Evolutionary conservation across 2,113 vertebrate genomes (phyloP).

Genomic region (Boleophthalmus pectinirostris): DNA sequence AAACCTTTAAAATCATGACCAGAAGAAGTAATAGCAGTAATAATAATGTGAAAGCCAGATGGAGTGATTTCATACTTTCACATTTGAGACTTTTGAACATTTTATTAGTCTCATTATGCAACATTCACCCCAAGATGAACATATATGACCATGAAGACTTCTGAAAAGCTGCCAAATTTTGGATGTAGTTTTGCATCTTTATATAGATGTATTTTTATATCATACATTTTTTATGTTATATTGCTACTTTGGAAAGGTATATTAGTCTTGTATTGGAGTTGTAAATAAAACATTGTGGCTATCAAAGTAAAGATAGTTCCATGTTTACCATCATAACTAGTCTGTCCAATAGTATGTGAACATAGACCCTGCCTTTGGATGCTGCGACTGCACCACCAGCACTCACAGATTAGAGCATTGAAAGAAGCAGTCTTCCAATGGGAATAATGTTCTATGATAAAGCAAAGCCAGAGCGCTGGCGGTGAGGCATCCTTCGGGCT

Average conservation of each 20-base stretch:
- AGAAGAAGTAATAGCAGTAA: background rate
- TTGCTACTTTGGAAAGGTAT: too few species aligned
- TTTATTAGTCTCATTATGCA: slow-evolving; percentile 12
- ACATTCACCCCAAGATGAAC: background rate
- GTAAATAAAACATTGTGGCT: background rate
- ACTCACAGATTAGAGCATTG: slow-evolving; percentile 24
- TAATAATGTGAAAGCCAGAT: slow-evolving; percentile 35
- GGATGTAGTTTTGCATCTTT: background rate
- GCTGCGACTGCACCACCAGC: slow-evolving; percentile 14
- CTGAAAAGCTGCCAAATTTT: background rate
- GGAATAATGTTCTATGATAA: slow-evolving; percentile 36
- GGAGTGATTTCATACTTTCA: slow-evolving; percentile 28
- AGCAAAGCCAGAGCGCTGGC: slow-evolving; percentile 13
- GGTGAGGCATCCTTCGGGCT: slow-evolving; percentile 42
- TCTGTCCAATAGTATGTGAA: slow-evolving; percentile 8
- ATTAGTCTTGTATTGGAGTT: too few species aligned
- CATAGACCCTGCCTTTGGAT: background rate
- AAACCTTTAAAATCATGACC: slow-evolving; percentile 14
- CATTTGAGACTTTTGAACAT: background rate
- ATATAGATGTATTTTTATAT: background rate
- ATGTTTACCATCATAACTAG: slow-evolving; percentile 9
- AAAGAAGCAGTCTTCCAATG: slow-evolving; percentile 22
- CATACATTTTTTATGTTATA: background rate
- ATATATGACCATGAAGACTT: background rate
- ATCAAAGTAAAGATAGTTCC: background rate